Conservation (phyloP, 2,888 invertebrate species). For the Portevinia maculata region DNA sequence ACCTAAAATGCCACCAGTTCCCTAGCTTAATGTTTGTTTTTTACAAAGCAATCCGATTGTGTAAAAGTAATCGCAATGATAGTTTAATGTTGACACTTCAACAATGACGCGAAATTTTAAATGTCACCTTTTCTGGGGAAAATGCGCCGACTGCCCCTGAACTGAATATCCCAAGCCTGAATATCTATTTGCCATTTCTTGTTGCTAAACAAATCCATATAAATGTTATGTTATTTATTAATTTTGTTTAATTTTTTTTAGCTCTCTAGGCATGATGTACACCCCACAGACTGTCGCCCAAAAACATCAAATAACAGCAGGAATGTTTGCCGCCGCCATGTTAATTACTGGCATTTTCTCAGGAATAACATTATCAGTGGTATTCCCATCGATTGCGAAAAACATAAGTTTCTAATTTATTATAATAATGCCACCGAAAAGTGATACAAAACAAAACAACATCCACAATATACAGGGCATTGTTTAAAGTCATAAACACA, state of each 20-base stretch:
- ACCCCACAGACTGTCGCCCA: slow-evolving; percentile 87
- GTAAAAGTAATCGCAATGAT: too few species aligned
- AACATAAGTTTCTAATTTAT: slow-evolving; percentile 66
- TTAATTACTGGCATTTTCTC: slow-evolving; percentile 94
- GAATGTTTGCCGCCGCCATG: slow-evolving; percentile 98
- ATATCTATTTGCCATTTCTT: too few species aligned
- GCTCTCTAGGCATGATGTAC: slow-evolving; percentile 84
- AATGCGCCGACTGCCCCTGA: too few species aligned
- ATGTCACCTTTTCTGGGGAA: too few species aligned
- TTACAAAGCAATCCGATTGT: too few species aligned
- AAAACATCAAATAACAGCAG: slow-evolving; percentile 92
- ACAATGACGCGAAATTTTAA: too few species aligned
- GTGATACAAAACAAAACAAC: neutral
- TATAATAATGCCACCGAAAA: neutral
- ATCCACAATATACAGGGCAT: slow-evolving; percentile 15
- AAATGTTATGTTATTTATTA: neutral
- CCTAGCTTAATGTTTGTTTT: too few species aligned
- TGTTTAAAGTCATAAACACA: slow-evolving; percentile 5
- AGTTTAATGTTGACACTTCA: too few species aligned
- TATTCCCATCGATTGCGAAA: slow-evolving; percentile 86
- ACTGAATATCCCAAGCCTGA: too few species aligned
- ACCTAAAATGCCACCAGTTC: too few species aligned
- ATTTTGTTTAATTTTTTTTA: slow-evolving; percentile 80
- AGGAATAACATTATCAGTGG: slow-evolving; percentile 91
- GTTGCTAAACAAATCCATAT: too few species aligned